These are phyloP conservation scores for Leptinotarsa peninsularis DNA, from an alignment of 2,888 invertebrate genomes.

Conservation along the genomic window DNA sequence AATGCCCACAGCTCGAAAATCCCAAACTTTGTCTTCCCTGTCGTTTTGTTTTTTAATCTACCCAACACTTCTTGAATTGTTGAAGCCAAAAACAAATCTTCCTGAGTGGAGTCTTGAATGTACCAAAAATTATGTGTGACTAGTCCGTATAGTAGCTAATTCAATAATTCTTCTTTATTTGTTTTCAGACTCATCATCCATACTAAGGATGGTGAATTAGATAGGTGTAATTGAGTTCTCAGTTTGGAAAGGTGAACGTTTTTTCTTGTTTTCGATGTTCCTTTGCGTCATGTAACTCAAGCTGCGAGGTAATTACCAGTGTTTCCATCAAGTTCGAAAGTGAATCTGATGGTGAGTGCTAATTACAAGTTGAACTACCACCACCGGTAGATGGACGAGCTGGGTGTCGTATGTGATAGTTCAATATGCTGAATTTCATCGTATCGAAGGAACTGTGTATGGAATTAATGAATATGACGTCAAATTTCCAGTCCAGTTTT, in stretches of 20 bases:
- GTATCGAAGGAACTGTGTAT: background rate
- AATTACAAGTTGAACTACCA: constrained; percentile 43
- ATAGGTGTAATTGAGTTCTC: constrained; percentile 63
- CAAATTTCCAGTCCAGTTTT: background rate
- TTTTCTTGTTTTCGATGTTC: constrained; percentile 54
- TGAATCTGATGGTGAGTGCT: constrained; percentile 40
- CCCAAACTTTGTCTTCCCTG: too few relatives aligned
- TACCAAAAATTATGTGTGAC: too few relatives aligned
- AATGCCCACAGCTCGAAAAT: too few relatives aligned
- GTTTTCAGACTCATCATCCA: background rate
- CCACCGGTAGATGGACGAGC: constrained; percentile 30
- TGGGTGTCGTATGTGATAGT: constrained; percentile 19
- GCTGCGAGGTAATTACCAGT: constrained; percentile 56
- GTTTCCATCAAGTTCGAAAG: constrained; percentile 44
- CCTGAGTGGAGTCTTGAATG: too few relatives aligned
- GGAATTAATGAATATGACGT: background rate
- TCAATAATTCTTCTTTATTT: too few relatives aligned
- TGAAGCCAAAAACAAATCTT: too few relatives aligned
- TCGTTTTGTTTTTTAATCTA: too few relatives aligned
- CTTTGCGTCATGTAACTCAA: constrained; percentile 53
- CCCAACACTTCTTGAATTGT: too few relatives aligned
- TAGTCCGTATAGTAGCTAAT: too few relatives aligned
- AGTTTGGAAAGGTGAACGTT: constrained; percentile 56
- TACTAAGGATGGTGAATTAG: constrained; percentile 44
- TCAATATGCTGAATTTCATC: constrained; percentile 6